Base-by-base conservation (phyloP, 2,888 invertebrate genomes). In the Agriotes lineatus region DNA sequence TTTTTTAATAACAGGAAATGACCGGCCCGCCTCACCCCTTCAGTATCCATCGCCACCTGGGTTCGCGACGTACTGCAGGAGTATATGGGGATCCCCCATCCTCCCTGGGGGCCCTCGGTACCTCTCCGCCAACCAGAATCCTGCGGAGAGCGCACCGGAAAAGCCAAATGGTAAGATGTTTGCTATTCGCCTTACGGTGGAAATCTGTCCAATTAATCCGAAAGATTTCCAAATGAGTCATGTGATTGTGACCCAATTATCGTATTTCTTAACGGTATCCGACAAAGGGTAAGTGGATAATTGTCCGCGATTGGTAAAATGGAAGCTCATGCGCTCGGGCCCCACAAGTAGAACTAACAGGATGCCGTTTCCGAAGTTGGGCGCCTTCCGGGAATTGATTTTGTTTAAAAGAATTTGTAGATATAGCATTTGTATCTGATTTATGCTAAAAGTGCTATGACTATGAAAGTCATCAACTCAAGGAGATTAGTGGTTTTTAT, bases 11-110 rank as follows among this genome's bases (percentile, higher is more conserved):
- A 52, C 65, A 7, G 74, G 73, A 57, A 63, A 73, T 67, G 76
- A 77, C 14, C 66, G 74, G 35, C 59, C 74, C 3, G 67, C 72
- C 2, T 81, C 82, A 5, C 80, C 81, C 1, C 50, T 80, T 42
- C 80, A 80, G 48, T 81, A 81, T 60, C 77, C 81, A 16, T 74
- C 83, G 22, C 76, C 79, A 10, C 75, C 78, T 16, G 82, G 82
- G 10, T 83, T 83, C 71, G 80, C 82, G 25, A 81, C 80, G 12
- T 85, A 84, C 72, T 84, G 83, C 71, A 76, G 82, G 67, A 82
- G 80, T 56, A 72, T 85, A 18, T 85, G 85, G 85, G 81, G 81
- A 2, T 75, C 82, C 2, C 82, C 83, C 3, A 72, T 84, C 20
- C 71, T 83, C 45, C 78, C 82, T 6, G 80, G 77, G 19, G 79